A percentile compares a stretch with the other conserved stretches of the same genome.
Conservation (phyloP, 2,888 invertebrate genomes). For the Andrena marginata region DNA sequence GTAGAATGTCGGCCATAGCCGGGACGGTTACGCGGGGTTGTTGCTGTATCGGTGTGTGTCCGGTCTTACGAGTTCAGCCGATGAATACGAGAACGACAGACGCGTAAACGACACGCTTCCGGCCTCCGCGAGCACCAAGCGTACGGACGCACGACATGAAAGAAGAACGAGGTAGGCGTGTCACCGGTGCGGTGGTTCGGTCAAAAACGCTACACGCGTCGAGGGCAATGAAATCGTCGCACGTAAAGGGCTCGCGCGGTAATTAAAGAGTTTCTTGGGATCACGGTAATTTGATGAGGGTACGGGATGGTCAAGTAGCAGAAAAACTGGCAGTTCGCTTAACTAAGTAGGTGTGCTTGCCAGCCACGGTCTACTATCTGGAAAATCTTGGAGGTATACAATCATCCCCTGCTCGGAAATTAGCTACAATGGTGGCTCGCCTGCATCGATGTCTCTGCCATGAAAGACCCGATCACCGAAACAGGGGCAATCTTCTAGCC, state of each 20-base stretch:
- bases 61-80: constrained; percentile 52
- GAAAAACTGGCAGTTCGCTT: background rate
- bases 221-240: constrained; percentile 9
- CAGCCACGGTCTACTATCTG: no score
- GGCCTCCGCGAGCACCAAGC: constrained; percentile 61
- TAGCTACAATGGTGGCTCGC: background rate
- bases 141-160: constrained; percentile 53
- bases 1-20: constrained; percentile 54
- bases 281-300: constrained; percentile 6
- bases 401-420: no score
- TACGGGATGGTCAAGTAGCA: constrained; percentile 1
- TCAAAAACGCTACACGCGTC: constrained; percentile 35
- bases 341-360: background rate
- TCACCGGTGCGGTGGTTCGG: constrained; percentile 11
- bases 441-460: background rate
- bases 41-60: constrained; percentile 43
- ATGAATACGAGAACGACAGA: constrained; percentile 58
- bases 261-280: constrained; percentile 4
- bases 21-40: constrained; percentile 49
- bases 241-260: background rate
- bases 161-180: constrained; percentile 61
- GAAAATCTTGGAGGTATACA: no score
- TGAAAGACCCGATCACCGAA: background rate
- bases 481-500: background rate
- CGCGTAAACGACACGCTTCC: constrained; percentile 73